Conservation (phyloP, 2,888 invertebrate genomes). For the Tipula lateralis region DNA sequence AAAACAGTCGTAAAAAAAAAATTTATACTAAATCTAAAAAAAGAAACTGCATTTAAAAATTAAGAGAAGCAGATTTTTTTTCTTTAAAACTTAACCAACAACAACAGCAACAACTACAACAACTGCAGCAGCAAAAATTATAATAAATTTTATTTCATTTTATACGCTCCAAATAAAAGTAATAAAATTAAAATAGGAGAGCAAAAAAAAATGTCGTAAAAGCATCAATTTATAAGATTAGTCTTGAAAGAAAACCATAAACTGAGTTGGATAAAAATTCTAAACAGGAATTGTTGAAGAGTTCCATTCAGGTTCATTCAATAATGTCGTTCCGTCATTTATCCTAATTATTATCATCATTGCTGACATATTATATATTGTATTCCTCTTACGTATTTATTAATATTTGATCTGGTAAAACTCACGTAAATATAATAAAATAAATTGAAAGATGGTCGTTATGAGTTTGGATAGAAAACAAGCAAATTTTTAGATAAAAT, state of each 20-base stretch:
- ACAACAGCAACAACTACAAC: constrained; percentile 2
- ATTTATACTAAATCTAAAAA: constrained; percentile 7
- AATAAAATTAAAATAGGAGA: constrained; percentile 19
- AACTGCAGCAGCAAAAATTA: background rate
- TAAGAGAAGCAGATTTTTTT: background rate
- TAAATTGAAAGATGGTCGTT: no score
- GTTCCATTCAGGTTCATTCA: background rate
- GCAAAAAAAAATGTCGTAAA: background rate
- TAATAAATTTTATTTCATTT: constrained; percentile 19
- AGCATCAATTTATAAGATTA: constrained; percentile 24
- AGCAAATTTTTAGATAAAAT: no score
- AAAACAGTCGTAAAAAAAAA: background rate
- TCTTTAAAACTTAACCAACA: no score
- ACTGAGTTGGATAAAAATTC: background rate
- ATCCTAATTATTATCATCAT: background rate
- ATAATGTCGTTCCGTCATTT: background rate
- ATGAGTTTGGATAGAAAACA: no score
- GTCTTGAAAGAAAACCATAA: constrained; percentile 15
- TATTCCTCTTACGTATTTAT: no score
- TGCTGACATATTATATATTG: no score
- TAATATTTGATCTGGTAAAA: no score
- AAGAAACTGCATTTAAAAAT: constrained; percentile 11
- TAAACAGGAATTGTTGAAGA: background rate
- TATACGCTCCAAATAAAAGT: constrained; percentile 19
- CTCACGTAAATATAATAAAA: no score